These are phyloP conservation scores for Aphodius sticticus DNA, from an alignment of 2,888 invertebrate species.

Conservation along the genomic window DNA sequence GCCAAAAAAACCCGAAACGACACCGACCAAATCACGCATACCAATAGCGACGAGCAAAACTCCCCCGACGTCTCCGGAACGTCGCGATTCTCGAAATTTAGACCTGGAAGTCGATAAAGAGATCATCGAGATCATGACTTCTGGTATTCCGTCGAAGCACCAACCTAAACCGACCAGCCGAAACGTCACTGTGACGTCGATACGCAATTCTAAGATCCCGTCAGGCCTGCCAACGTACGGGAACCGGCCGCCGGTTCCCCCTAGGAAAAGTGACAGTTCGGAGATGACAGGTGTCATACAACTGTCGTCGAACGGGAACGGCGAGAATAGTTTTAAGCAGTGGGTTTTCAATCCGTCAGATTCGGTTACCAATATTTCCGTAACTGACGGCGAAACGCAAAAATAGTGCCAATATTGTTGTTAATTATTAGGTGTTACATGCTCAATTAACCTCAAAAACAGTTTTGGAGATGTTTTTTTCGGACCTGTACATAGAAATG, in stretches of 20 bases:
- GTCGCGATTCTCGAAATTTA: slow-evolving; percentile 53
- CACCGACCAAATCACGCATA: slow-evolving; percentile 55
- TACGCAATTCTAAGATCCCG: slow-evolving; percentile 66
- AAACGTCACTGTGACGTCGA: slow-evolving; percentile 70
- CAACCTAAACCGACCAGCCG: slow-evolving; percentile 58
- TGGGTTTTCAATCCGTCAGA: slow-evolving; percentile 58
- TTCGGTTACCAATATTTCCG: slow-evolving; percentile 56
- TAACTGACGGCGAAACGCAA: slow-evolving; percentile 47
- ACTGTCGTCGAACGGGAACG: slow-evolving; percentile 53
- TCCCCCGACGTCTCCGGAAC: slow-evolving; percentile 57
- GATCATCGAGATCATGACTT: slow-evolving; percentile 57
- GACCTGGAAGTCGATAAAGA: slow-evolving; percentile 56
- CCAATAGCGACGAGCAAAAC: slow-evolving; percentile 58
- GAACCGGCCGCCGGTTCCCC: slow-evolving; percentile 62
- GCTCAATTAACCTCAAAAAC: background rate
- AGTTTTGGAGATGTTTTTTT: too few relatives aligned
- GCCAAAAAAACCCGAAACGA: slow-evolving; percentile 57
- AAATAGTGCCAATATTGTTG: slow-evolving; percentile 30
- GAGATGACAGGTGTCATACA: slow-evolving; percentile 50
- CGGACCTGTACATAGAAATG: background rate
- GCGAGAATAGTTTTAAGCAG: slow-evolving; percentile 56
- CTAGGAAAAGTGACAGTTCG: slow-evolving; percentile 58
- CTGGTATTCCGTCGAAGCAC: slow-evolving; percentile 53
- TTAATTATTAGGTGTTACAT: background rate
- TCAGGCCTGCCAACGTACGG: slow-evolving; percentile 56